phyloP scores from a whole-genome alignment of 2,888 invertebrate genomes.

The Pocota personata region DNA sequence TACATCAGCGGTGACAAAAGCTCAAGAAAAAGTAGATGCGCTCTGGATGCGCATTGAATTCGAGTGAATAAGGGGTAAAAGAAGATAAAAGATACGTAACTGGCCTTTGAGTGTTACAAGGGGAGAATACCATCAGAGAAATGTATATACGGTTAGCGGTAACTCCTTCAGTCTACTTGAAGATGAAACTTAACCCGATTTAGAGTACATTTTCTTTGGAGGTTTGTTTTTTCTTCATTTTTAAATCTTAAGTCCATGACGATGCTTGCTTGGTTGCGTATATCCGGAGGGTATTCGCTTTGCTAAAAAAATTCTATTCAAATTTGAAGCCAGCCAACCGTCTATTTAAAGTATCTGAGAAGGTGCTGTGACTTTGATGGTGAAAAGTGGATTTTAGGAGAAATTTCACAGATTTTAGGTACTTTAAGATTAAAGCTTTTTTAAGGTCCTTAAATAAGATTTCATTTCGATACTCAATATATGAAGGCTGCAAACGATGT shows the following conservation, averaged over 20 bases:
- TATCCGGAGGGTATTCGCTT: constrained; percentile 5
- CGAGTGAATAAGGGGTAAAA: not conserved
- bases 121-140: constrained; percentile 41
- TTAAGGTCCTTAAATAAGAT: not conserved
- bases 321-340: constrained; percentile 49
- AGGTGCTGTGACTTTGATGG: not conserved
- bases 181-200: constrained; percentile 58
- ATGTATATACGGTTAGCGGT: not conserved
- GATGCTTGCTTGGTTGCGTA: constrained; percentile 26
- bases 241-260: constrained; percentile 29
- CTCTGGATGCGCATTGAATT: not conserved
- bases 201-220: constrained; percentile 32
- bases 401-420: not conserved
- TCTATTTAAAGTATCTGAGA: not conserved
- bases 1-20: constrained; percentile 51
- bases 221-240: constrained; percentile 6
- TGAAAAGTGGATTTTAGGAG: not conserved
- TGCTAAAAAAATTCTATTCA: constrained; percentile 39
- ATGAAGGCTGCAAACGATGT: too few relatives aligned
- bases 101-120: constrained; percentile 48
- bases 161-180: not conserved
- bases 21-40: constrained; percentile 26
- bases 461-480: not conserved
- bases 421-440: not conserved
- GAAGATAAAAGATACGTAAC: constrained; percentile 20